Conservation (phyloP, 2,888 invertebrate genomes). For the Lepidocyrtoides sp. region DNA sequence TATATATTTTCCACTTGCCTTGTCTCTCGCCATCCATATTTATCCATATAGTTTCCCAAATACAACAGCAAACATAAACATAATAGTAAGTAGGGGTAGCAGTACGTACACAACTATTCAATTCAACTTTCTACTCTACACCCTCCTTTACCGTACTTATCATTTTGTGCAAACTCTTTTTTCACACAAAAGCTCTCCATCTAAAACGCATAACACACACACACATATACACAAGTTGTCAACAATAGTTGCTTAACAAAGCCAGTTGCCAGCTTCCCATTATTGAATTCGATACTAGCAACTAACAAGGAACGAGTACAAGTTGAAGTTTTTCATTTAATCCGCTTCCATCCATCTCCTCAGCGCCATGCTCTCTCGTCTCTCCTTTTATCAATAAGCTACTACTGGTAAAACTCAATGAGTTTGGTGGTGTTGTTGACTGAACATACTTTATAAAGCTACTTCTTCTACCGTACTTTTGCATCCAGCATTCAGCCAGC, state of each 20-base stretch:
- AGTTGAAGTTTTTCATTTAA: conserved; percentile 23
- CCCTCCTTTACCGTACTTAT: background rate
- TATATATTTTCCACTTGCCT: conserved; percentile 24
- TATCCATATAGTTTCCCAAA: background rate
- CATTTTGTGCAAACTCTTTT: conserved; percentile 7
- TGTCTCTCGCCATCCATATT: too few relatives aligned
- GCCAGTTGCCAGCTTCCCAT: background rate
- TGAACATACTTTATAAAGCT: too few relatives aligned
- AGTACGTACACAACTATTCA: background rate
- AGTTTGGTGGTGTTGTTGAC: background rate
- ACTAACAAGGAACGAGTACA: background rate
- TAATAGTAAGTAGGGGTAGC: background rate
- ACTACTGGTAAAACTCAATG: background rate
- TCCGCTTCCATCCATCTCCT: conserved; percentile 29
- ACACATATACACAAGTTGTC: conserved; percentile 11
- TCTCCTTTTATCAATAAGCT: conserved; percentile 4
- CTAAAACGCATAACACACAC: background rate
- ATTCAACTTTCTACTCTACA: background rate
- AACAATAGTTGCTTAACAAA: conserved; percentile 30
- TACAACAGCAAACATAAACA: background rate
- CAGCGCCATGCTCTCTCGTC: background rate
- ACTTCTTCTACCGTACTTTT: too few relatives aligned
- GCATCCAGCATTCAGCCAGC: too few relatives aligned
- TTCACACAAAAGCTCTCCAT: background rate
- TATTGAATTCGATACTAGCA: background rate